Evolutionary conservation across 1,140 invertebrate species (phyloP).

Genomic region (Drosophila subobscura): DNA sequence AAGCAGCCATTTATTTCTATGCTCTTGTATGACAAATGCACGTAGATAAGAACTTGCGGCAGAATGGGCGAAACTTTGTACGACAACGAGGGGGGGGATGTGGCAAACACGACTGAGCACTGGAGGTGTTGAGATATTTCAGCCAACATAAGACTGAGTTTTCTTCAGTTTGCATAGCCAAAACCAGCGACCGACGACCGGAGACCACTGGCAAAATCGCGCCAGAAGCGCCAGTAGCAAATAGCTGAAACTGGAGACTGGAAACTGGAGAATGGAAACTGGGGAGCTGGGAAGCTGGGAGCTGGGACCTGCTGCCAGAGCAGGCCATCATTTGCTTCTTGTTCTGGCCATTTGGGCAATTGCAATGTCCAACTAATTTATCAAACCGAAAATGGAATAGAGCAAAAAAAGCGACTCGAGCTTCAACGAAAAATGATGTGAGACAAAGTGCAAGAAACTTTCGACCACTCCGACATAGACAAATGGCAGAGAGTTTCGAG

Average conservation of each 20-base stretch:
- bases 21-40: conserved; percentile 67
- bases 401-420: conserved; percentile 1
- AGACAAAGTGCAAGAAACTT: conserved; percentile 21
- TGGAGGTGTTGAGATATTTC: conserved; percentile 41
- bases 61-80: conserved; percentile 52
- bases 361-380: conserved; percentile 53
- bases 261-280: neutral
- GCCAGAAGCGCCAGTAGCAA: neutral
- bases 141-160: conserved; percentile 23
- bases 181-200: neutral
- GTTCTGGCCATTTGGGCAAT: conserved; percentile 48
- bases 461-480: conserved; percentile 19
- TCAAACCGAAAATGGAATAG: conserved; percentile 35
- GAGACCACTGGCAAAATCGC: neutral
- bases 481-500: conserved; percentile 15
- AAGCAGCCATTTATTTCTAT: conserved; percentile 73
- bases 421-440: neutral
- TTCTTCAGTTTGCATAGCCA: conserved; percentile 16
- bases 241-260: neutral
- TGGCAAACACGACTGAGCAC: neutral
- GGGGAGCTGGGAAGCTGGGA: neutral
- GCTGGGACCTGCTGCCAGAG: too few species aligned
- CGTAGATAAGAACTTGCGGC: conserved; percentile 58
- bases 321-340: conserved; percentile 23
- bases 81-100: too few species aligned